Evolutionary conservation across 1,140 invertebrate species (phyloP).

Genomic region (Neodiprion fabricii): DNA sequence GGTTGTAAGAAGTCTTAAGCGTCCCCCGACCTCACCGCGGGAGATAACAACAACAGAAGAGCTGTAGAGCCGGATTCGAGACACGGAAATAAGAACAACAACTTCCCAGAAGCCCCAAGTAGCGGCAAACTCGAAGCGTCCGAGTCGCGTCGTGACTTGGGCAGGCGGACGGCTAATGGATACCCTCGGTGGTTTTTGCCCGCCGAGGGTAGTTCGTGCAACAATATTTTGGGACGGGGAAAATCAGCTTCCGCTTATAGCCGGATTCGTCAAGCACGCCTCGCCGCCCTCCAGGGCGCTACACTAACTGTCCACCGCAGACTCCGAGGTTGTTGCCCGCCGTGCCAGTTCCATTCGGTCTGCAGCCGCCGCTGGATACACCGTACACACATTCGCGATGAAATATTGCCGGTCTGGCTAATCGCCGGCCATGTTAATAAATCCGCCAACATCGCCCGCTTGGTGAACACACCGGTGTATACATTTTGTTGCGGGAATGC

Average conservation of each 20-base stretch:
- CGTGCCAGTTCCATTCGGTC: not conserved
- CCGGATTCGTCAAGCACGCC: not conserved
- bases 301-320: not conserved
- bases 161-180: not conserved
- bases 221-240: not conserved
- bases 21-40: too few relatives aligned
- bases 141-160: too few relatives aligned
- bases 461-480: too few relatives aligned
- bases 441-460: not conserved
- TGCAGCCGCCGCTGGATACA: too few relatives aligned
- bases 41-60: too few relatives aligned
- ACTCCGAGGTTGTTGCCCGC: not conserved
- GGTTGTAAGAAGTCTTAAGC: too few relatives aligned
- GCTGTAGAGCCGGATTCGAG: too few relatives aligned
- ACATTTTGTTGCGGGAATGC: too few relatives aligned
- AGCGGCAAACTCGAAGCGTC: too few relatives aligned
- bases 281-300: not conserved
- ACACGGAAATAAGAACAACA: too few relatives aligned
- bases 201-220: not conserved
- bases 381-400: not conserved
- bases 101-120: too few relatives aligned
- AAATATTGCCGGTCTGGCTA: not conserved
- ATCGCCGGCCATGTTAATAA: not conserved
- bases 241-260: not conserved
- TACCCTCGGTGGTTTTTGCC: not conserved